Evolutionary conservation across 1,140 invertebrate genomes (phyloP).

Genomic region (Asobara japonica): DNA sequence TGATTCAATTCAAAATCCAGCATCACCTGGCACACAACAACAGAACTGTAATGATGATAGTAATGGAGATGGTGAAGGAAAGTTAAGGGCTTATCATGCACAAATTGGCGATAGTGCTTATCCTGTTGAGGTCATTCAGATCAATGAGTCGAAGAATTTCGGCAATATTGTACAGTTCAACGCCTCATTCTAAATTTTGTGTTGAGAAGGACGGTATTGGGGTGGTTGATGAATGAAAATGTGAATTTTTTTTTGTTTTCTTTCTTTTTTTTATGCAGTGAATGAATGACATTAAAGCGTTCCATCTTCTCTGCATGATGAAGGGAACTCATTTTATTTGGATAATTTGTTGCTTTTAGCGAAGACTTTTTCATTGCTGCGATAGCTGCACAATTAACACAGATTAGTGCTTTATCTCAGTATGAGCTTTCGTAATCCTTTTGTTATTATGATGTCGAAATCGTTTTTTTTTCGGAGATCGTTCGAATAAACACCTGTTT

Average conservation of each 20-base stretch:
- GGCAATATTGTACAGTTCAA: conserved; percentile 61
- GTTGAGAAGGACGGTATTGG: background rate
- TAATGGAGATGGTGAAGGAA: conserved; percentile 35
- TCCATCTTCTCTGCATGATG: too few relatives aligned
- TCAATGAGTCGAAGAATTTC: conserved; percentile 56
- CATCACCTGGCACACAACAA: conserved; percentile 18
- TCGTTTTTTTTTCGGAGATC: too few relatives aligned
- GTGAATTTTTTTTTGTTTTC: background rate
- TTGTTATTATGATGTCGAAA: too few relatives aligned
- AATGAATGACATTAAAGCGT: too few relatives aligned
- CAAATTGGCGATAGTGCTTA: conserved; percentile 52
- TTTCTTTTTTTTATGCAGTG: background rate
- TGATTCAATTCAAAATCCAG: background rate
- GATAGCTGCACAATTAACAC: too few relatives aligned
- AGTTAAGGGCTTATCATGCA: conserved; percentile 46
- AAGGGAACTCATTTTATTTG: too few relatives aligned
- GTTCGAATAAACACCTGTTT: too few relatives aligned
- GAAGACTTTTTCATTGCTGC: too few relatives aligned
- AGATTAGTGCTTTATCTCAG: too few relatives aligned
- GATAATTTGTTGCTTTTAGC: too few relatives aligned
- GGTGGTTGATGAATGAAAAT: background rate
- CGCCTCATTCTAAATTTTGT: conserved; percentile 59
- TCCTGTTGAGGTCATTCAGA: conserved; percentile 55
- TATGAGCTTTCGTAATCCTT: too few relatives aligned
- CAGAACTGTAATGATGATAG: background rate